Evolutionary conservation across 2,888 invertebrate species (phyloP), one percentile per base, ranked within the genome.

Genomic region (Agrilus biguttatus): DNA sequence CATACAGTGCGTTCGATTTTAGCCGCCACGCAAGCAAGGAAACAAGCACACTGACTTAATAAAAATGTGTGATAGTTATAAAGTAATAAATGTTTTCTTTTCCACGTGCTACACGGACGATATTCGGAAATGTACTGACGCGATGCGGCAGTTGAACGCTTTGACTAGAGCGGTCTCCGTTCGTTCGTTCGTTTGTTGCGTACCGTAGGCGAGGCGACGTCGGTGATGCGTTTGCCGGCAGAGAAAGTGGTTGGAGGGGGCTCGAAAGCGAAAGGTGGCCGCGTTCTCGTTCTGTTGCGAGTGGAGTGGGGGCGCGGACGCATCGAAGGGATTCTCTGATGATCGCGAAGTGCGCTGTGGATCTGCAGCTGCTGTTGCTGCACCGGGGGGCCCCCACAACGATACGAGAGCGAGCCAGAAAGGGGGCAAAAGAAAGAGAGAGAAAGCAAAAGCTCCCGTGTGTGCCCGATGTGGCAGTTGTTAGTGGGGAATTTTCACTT

Each of bases 361-460:
- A n/a, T 38, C 19, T 49, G 43, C 36, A 38, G 42, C 39, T 44
- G 42, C 41, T 43, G 40, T 41, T 42, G 47, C 45, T 57, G 57
- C 28, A 10, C 3, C 17, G 17, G 17, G 3, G 17, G 17, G 28
- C 28, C 3, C 69, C 66, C 70, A 69, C 71, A 71, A 71, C 71
- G 68, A 68, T 59, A 54, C 58, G 61, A 60, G 64, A 62, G 65
- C 62, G 63, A 61, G 60, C 53, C 55, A 55, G 47, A 53, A 59
- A 53, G 59, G 57, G 58, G 59, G 56, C 55, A 52, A 55, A 73
- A 74, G 21, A 21, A 5, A 28, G 75, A 77, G 77, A 77, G 75
- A 74, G 77, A 77, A 77, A 77, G 77, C 76, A 75, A 74, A 21
- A 21, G 10, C 2, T 28, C 10, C 23, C 4, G 10, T 28, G 75